phyloP scores from a whole-genome alignment of 2,888 invertebrate genomes.

The Tipula vernalis region DNA sequence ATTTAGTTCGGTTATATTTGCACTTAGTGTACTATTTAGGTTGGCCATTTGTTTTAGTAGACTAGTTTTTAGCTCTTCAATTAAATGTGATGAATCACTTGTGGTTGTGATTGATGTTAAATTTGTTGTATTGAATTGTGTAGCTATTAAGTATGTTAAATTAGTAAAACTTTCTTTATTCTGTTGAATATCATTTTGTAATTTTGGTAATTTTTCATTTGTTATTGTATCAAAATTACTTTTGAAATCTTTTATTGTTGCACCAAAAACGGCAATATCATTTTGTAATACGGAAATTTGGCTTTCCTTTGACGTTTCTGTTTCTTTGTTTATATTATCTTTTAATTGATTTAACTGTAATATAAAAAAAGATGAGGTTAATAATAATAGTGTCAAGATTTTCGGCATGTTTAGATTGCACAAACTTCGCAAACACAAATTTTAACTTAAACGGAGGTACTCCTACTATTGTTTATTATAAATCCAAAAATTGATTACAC shows the following conservation, averaged over 20 bases:
- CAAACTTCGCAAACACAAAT: background rate
- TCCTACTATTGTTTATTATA: background rate
- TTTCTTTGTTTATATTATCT: slow-evolving; percentile 24
- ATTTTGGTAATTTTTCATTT: background rate
- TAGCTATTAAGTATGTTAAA: slow-evolving; percentile 12
- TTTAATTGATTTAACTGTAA: slow-evolving; percentile 24
- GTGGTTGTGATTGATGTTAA: background rate
- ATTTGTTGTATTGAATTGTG: slow-evolving; percentile 22
- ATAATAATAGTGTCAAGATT: background rate
- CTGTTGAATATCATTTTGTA: slow-evolving; percentile 26
- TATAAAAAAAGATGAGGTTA: background rate
- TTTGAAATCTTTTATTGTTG: slow-evolving; percentile 26
- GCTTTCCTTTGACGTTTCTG: slow-evolving; percentile 29
- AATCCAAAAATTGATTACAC: background rate
- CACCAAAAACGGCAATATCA: slow-evolving; percentile 30
- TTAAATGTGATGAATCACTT: background rate
- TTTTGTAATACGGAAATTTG: slow-evolving; percentile 20
- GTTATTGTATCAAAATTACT: slow-evolving; percentile 18
- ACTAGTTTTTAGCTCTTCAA: background rate
- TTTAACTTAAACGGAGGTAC: background rate
- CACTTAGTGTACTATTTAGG: background rate
- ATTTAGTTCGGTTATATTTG: background rate
- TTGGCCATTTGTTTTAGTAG: background rate
- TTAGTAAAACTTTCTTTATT: slow-evolving; percentile 26
- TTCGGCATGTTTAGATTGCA: background rate